Evolutionary conservation across 2,888 invertebrate species (phyloP).

Genomic region (Balanococcus diminutus): DNA sequence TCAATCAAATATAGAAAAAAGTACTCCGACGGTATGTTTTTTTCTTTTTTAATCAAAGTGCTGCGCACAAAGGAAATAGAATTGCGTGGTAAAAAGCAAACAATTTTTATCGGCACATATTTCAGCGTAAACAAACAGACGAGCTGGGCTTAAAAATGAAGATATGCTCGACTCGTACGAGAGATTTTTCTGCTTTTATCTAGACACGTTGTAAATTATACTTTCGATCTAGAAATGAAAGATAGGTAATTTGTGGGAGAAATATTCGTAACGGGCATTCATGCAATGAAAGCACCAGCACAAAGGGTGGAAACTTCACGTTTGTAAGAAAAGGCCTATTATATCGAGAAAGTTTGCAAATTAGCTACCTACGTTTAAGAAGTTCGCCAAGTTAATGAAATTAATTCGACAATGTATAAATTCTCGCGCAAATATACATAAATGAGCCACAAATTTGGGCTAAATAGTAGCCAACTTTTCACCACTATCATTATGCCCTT

Average conservation of each 20-base stretch:
- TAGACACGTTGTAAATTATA: conserved; percentile 35
- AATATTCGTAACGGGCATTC: background rate
- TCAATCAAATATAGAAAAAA: background rate
- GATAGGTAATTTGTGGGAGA: background rate
- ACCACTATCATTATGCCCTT: background rate
- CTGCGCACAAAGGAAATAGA: background rate
- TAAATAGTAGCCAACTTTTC: background rate
- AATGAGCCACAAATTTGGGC: background rate
- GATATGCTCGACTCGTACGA: background rate
- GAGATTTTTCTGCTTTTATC: background rate
- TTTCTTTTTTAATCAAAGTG: conserved; percentile 31
- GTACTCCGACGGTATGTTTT: background rate
- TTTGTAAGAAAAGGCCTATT: background rate
- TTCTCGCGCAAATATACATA: background rate
- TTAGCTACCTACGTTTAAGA: background rate
- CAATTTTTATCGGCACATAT: conserved; percentile 43
- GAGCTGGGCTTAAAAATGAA: background rate
- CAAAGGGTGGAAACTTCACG: background rate
- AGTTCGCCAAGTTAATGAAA: background rate
- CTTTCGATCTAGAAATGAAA: conserved; percentile 6
- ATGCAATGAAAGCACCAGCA: background rate
- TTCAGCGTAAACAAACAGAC: conserved; percentile 31
- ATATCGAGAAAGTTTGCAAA: background rate
- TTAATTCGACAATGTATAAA: conserved; percentile 10
- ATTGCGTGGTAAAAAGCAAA: conserved; percentile 22